Evolutionary conservation across 2,888 invertebrate genomes (phyloP), one percentile per base, ranked within the genome.

Genomic region (Cosmia pyralina): DNA sequence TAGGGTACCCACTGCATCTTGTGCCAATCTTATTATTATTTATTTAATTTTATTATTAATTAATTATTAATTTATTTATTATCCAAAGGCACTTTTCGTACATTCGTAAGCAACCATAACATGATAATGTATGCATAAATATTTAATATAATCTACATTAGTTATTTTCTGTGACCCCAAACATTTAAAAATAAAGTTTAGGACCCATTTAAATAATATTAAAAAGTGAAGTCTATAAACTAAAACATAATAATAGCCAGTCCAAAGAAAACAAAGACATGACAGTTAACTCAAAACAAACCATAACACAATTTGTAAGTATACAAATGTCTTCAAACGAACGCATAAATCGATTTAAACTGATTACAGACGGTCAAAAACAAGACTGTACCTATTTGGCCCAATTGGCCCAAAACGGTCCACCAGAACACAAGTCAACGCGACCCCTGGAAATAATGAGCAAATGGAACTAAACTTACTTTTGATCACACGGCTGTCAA

Each of bases 381-480:
- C 59, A 44, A 46, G 8, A 66, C n/a, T 41, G 13, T 7, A 50
- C n/a, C n/a, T 28, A 28, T 38, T 46, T 19, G 15, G n/a, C 3
- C 50, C 38, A 57, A 28, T 28, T 52, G 50, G 7, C 48, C 22
- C 34, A 48, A 66, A 66, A 44, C 1, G 7, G 10, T 13, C 13
- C 58, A 44, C 17, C 17, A 17, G 52, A 46, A 38, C 11, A 73
- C 41, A 41, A 79, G 41, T 19, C 59, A 52, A 60, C 48, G 0
- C 19, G 17, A n/a, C 38, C 10, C n/a, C 34, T 22, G 41, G 22
- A 63, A 76, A 70, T 46, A 63, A 71, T 41, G 10, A 69, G 10
- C 46, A 53, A 68, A 68, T 41, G 5, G 59, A 65, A 81, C 84
- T 81, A 62, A 65, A 81, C 84, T 81, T 76, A 81, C 81, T 76